These are phyloP conservation scores for Peromyscus melanophrys DNA, from an alignment of 2,797 vertebrate species.

Conservation along the genomic window DNA sequence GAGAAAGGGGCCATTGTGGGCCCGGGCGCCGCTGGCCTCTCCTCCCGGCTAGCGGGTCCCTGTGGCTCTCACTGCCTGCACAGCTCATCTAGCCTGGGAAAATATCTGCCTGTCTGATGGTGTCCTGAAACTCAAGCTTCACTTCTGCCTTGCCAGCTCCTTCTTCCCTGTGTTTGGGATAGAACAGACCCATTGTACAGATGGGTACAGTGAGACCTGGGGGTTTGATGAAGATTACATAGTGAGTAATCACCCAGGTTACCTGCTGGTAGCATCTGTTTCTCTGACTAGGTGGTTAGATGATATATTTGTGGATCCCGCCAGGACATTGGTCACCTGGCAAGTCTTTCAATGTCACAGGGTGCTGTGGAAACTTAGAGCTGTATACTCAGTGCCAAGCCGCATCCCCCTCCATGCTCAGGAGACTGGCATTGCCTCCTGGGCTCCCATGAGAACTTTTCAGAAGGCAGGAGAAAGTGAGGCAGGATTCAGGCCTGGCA, in stretches of 20 bases:
- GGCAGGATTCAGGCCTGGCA: background rate
- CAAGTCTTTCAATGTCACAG: accelerated
- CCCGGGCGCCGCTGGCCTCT: conserved; percentile 20
- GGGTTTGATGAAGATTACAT: background rate
- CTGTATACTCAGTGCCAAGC: accelerated
- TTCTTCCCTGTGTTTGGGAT: background rate
- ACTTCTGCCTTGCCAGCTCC: accelerated
- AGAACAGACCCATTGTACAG: background rate
- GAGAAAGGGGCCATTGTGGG: conserved; percentile 85
- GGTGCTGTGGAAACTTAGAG: background rate
- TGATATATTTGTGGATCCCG: accelerated
- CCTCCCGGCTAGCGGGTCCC: conserved; percentile 9
- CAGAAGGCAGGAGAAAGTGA: background rate
- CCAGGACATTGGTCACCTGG: background rate
- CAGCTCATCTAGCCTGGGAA: conserved; percentile 46
- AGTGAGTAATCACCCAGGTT: background rate
- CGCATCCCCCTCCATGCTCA: accelerated
- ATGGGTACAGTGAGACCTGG: background rate
- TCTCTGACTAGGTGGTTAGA: background rate
- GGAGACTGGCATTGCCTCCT: background rate
- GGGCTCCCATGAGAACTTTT: background rate
- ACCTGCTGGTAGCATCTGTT: background rate
- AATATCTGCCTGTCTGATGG: background rate
- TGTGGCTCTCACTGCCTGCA: background rate
- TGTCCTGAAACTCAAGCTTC: background rate